These are phyloP conservation scores for Sylvilagus bachmani DNA, from an alignment of 2,113 vertebrate genomes.

Conservation along the genomic window DNA sequence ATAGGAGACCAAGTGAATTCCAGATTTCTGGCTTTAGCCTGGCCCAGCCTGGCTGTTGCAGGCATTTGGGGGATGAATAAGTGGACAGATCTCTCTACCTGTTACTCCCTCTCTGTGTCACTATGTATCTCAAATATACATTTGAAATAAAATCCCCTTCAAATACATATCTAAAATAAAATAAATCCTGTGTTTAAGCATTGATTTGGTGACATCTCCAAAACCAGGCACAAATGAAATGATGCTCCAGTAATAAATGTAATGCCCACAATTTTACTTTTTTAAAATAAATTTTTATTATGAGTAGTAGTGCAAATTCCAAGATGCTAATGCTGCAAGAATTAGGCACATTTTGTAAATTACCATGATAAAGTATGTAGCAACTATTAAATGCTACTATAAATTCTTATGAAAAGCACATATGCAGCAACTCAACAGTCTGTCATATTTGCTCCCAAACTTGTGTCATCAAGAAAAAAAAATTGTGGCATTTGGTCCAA, in stretches of 20 bases:
- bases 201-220: neutral
- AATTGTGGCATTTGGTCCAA: too few relatives aligned
- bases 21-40: too few relatives aligned
- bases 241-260: slow-evolving; percentile 31
- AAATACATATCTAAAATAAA: too few relatives aligned
- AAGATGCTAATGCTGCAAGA: neutral
- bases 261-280: neutral
- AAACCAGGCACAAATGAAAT: slow-evolving; percentile 8
- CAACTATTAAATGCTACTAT: neutral
- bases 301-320: neutral
- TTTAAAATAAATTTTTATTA: neutral
- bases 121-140: neutral
- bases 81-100: too few relatives aligned
- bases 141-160: too few relatives aligned
- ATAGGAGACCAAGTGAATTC: too few relatives aligned
- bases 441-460: neutral
- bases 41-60: too few relatives aligned
- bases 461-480: neutral
- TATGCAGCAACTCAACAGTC: neutral
- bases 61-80: too few relatives aligned
- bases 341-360: slow-evolving; percentile 10
- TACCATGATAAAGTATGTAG: neutral
- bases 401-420: slow-evolving; percentile 32
- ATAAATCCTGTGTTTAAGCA: slow-evolving; percentile 18
- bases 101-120: too few relatives aligned